Evolutionary conservation across 2,888 invertebrate genomes (phyloP), one percentile per base, ranked within the genome.

Genomic region (Tetragonisca angustula): DNA sequence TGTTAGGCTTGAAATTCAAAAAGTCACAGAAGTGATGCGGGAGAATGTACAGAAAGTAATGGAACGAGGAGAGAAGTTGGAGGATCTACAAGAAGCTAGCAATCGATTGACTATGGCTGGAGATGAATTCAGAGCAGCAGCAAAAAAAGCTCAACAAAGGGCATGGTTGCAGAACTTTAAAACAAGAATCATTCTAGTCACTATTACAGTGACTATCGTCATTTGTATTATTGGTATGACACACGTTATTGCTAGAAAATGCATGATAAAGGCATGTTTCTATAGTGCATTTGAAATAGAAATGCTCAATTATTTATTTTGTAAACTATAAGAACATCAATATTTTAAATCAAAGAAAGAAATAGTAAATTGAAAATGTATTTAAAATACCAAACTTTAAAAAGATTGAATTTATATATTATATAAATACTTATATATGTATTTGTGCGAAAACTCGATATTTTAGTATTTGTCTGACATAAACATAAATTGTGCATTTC

Each of bases 21-120:
- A 94, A 78, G 94, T 94, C 32, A 94, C 94, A 0, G 93, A 94
- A 54, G 92, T 92, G 27, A 95, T 95, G 94, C 91, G 94, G 1
- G 92, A 93, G 50, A 95, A 95, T 84, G 94, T 95, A 9, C 92
- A 93, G 72, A 94, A 93, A 85, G 92, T 95, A 4, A 90, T 95
- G 88, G 94, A 94, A 52, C 91, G 95, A 50, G 94, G 94, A 1
- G 94, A 94, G 32, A 92, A 91, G 69, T 84, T 94, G 54, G 94
- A 94, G 72, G 93, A 94, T 79, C 88, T 95, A 24, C 94, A 94
- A 80, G 90, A 92, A 62, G 93, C 93, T 4, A 94, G 94, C 76
- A 94, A 94, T 77, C 92, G 94, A 43, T 87, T 95, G 59, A 90
- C 82, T 27, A 85, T 92, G 65, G 90, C 92, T 0, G 94, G 94